phyloP scores from a whole-genome alignment of 2,888 invertebrate genomes.

The Erebia aethiops region DNA sequence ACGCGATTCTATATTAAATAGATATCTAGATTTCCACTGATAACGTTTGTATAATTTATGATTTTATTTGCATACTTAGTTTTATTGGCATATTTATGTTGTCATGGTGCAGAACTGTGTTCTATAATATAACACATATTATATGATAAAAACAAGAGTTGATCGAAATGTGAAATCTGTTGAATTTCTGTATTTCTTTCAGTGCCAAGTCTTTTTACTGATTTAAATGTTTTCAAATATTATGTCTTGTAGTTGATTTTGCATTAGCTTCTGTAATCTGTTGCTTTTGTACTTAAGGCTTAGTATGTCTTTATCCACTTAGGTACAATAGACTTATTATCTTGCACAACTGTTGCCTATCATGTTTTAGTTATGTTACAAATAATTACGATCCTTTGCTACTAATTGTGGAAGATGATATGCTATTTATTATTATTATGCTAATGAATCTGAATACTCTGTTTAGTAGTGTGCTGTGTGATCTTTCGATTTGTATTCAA shows the following conservation, averaged over 20 bases:
- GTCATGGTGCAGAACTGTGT: conserved; percentile 7
- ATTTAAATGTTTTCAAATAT: not conserved
- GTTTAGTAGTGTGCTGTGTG: no score
- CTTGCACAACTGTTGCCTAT: not conserved
- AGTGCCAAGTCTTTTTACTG: no score
- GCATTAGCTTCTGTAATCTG: not conserved
- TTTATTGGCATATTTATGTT: conserved; percentile 16
- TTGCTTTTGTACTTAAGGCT: not conserved
- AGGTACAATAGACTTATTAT: no score
- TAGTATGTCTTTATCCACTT: not conserved
- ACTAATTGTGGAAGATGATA: not conserved
- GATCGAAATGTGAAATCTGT: not conserved
- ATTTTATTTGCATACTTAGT: conserved; percentile 41
- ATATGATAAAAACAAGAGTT: not conserved
- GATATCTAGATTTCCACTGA: conserved; percentile 56
- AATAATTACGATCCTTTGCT: not conserved
- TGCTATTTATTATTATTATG: not conserved
- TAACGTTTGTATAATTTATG: conserved; percentile 57
- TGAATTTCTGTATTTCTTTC: not conserved
- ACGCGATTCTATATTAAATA: conserved; percentile 59
- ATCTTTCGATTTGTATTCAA: no score
- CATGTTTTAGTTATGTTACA: not conserved
- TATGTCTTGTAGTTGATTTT: not conserved
- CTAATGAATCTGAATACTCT: not conserved
- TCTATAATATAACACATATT: conserved; percentile 6